Percentiles rank a stretch among this genome's conserved stretches.
Conservation (phyloP, 1,140 invertebrate genomes). For the Lordiphosa stackelbergi region DNA sequence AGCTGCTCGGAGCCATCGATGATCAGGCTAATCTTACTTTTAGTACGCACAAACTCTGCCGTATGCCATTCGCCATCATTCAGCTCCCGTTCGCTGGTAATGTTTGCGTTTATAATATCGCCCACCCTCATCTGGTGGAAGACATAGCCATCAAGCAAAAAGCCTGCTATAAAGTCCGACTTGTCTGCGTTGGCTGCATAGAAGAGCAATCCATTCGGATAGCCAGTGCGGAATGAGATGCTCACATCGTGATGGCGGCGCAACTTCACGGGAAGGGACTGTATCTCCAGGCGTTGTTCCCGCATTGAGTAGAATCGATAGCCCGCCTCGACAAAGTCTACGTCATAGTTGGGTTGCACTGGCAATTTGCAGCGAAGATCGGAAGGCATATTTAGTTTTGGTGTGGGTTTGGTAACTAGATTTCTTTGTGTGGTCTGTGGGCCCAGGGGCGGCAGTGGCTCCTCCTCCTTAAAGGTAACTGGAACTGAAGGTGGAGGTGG, state of each 20-base stretch:
- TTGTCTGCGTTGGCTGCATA: conserved; percentile 85
- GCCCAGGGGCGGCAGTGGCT: conserved; percentile 18
- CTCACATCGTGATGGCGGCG: conserved; percentile 85
- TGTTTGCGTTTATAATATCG: conserved; percentile 82
- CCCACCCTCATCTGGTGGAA: conserved; percentile 83
- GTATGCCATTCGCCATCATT: conserved; percentile 94
- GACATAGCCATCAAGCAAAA: conserved; percentile 87
- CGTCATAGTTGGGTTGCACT: conserved; percentile 67
- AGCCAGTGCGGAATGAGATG: conserved; percentile 88
- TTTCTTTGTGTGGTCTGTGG: conserved; percentile 30
- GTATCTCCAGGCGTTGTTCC: conserved; percentile 86
- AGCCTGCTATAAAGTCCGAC: conserved; percentile 88
- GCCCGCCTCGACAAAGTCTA: conserved; percentile 59
- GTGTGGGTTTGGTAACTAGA: conserved; percentile 34
- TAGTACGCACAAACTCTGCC: conserved; percentile 80
- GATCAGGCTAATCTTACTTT: conserved; percentile 81
- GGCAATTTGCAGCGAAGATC: conserved; percentile 78
- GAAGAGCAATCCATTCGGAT: conserved; percentile 88
- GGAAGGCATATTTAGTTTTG: conserved; percentile 53
- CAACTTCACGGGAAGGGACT: conserved; percentile 79
- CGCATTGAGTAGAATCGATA: conserved; percentile 80
- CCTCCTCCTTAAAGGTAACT: conserved; percentile 4
- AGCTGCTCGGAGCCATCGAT: conserved; percentile 78
- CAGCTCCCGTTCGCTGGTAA: conserved; percentile 81
- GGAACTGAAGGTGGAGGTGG: conserved; percentile 28